phyloP scores from a whole-genome alignment of 2,888 invertebrate species.

The Euphydryas editha region DNA sequence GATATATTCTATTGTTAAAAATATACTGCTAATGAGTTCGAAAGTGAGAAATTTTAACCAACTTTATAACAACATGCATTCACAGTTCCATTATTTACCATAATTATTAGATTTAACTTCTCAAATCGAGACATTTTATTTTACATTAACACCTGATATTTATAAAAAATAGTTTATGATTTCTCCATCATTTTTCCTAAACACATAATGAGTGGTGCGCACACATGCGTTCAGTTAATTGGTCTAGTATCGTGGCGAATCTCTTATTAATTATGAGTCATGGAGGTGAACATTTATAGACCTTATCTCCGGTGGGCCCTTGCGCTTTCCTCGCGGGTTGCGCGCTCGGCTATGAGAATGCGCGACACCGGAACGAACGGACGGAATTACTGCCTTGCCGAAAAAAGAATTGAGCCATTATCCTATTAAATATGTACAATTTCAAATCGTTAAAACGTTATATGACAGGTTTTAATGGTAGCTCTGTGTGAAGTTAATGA shows the following conservation, averaged over 20 bases:
- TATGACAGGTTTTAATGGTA: constrained; percentile 18
- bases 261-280: constrained; percentile 74
- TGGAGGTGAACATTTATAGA: constrained; percentile 75
- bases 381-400: constrained; percentile 29
- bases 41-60: neutral
- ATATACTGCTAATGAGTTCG: neutral
- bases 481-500: constrained; percentile 11
- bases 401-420: constrained; percentile 29
- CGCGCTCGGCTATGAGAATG: constrained; percentile 65
- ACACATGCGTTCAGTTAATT: constrained; percentile 43
- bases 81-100: neutral
- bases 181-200: constrained; percentile 2
- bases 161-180: neutral
- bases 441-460: constrained; percentile 18
- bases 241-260: constrained; percentile 65
- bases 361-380: constrained; percentile 43
- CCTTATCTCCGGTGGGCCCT: constrained; percentile 79
- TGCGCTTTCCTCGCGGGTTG: constrained; percentile 49
- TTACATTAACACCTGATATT: neutral
- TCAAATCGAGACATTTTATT: neutral
- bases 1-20: too few relatives aligned
- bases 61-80: neutral
- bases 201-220: constrained; percentile 19
- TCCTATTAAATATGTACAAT: constrained; percentile 27
- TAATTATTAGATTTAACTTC: neutral